Evolutionary conservation across 1,140 invertebrate genomes (phyloP), one percentile per base, ranked within the genome.

Genomic region (Saxidomus purpurata): DNA sequence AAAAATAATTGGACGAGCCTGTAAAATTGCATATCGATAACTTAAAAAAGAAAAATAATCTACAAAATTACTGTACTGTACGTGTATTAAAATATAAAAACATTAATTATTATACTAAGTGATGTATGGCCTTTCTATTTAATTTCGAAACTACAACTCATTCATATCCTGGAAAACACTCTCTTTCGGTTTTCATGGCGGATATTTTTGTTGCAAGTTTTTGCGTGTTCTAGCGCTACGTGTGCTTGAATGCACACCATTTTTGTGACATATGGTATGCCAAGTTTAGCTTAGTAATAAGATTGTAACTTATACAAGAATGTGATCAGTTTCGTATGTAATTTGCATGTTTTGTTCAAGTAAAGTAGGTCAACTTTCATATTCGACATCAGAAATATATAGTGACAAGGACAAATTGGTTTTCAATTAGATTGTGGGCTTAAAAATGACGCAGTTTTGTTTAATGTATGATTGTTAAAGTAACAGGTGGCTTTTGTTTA

Each of bases 101-200:
- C 8, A 36, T 22, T 9, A 31, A 31, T 34, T 31, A 31, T 67
- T 19, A 36, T n/a, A n/a, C n/a, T 6, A 28, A 31, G 34, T 34
- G 8, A 31, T 67, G n/a, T 67, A 22, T 6, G 6, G n/a, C 9
- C 19, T 59, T 34, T 61, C 52, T 38, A 38, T 74, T 85, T 85
- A 71, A 85, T 85, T 85, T 85, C 83, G 83, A 85, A 85, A 85
- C 83, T 71, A 85, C 40, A 36, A 31, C n/a, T 22, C 28, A 2
- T 84, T 84, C 82, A 76, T 67, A 36, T 85, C 83, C 49, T 74
- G 49, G 17, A 11, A 13, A 40, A 67, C 49, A 74, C 40, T 85
- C 67, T 85, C 63, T 85, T 85, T 85, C 83, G 83, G 63, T 85
- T 85, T 55, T 71, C 43, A 85, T 85, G 83, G 83, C 83, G 83